Evolutionary conservation across 1,140 invertebrate genomes (phyloP).

Genomic region (Aplysia californica): DNA sequence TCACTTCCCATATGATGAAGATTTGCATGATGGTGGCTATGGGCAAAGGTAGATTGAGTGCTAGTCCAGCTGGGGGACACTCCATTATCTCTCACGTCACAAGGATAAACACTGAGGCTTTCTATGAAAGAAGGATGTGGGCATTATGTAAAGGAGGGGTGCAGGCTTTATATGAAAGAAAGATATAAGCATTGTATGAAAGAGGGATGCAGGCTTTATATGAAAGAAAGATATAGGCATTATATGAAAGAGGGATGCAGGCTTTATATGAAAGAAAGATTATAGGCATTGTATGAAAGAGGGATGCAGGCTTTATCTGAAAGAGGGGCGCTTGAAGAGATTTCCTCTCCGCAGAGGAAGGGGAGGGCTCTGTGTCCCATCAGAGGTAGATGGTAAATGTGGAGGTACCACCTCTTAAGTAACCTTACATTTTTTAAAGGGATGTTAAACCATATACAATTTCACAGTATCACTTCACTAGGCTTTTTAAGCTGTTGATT

Average conservation of each 20-base stretch:
- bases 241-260: neutral
- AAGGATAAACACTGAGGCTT: neutral
- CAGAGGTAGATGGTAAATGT: too few relatives aligned
- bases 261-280: neutral
- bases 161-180: neutral
- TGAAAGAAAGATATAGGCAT: neutral
- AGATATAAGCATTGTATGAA: neutral
- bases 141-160: neutral
- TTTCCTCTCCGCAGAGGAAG: too few relatives aligned
- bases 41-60: slow-evolving; percentile 33
- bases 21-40: slow-evolving; percentile 28
- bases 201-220: neutral
- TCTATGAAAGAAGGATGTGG: neutral
- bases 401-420: too few relatives aligned
- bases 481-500: too few relatives aligned
- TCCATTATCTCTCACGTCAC: too few relatives aligned
- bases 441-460: too few relatives aligned
- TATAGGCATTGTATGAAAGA: neutral
- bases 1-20: slow-evolving; percentile 12
- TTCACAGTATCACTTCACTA: too few relatives aligned
- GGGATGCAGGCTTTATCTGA: neutral
- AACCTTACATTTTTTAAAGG: too few relatives aligned
- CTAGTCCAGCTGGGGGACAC: too few relatives aligned
- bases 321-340: too few relatives aligned
- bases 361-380: too few relatives aligned